These are phyloP conservation scores for Burhinus bistriatus DNA, from an alignment of 2,113 vertebrate species.

Conservation along the genomic window DNA sequence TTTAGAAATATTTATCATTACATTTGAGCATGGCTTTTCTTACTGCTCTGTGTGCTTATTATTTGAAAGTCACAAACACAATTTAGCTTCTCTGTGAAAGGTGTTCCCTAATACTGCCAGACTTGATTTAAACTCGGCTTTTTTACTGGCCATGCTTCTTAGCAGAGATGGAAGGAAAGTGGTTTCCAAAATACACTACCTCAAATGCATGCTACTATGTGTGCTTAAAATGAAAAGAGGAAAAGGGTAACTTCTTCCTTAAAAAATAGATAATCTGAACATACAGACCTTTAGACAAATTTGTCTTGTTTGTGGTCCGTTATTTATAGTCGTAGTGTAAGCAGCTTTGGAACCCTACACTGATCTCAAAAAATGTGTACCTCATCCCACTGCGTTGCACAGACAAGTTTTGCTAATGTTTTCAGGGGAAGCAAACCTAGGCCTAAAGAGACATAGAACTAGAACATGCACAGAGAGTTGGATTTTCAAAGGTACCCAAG, in stretches of 20 bases:
- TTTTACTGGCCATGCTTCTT: neutral
- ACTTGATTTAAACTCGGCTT: neutral
- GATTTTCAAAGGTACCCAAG: neutral
- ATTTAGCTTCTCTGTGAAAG: neutral
- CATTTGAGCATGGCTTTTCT: neutral
- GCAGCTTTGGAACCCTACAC: neutral
- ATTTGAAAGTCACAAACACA: neutral
- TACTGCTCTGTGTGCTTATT: neutral
- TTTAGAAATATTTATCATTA: slow-evolving; percentile 6
- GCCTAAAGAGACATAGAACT: neutral
- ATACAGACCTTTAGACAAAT: neutral
- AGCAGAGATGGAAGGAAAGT: neutral
- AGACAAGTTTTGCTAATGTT: neutral
- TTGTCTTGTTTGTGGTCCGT: neutral
- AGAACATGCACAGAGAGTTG: neutral
- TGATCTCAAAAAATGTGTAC: neutral
- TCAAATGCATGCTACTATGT: rapidly evolving
- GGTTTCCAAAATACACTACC: neutral
- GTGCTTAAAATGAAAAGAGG: neutral
- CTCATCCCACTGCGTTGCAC: neutral
- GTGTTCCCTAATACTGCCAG: neutral
- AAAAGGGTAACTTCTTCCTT: neutral
- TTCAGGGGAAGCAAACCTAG: neutral
- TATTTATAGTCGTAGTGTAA: neutral
- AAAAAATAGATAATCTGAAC: neutral